Evolutionary conservation across 2,888 invertebrate genomes (phyloP), one percentile per base, ranked within the genome.

Genomic region (Cyclophora albipunctata): DNA sequence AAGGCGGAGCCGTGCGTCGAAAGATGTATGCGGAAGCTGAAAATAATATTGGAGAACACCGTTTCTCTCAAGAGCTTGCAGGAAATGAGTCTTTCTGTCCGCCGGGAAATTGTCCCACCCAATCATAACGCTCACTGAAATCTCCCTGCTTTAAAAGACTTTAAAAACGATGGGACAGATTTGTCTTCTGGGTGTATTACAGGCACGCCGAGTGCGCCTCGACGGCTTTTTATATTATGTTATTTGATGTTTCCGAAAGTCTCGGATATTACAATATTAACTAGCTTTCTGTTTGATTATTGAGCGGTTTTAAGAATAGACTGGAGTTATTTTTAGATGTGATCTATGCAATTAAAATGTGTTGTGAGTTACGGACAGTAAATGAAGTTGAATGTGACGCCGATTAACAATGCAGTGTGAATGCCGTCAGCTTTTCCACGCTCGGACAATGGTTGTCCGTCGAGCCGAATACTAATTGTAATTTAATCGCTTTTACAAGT

Each of bases 51-150:
- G 76, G 71, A 79, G 71, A 66, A 73, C 71, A 73, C 73, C 73
- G 72, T 71, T 74, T 65, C 70, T 67, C 73, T 74, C 71, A 70
- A 67, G 75, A 73, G 71, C 73, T 73, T 64, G 58, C 78, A 83
- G 87, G 87, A 88, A 88, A 88, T 86, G 84, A 86, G 83, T 71
- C 76, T 76, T 78, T 78, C 81, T 79, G 82, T 74, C 84, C 82
- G 75, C 63, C 81, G 86, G 86, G 86, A 86, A 85, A 86, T 85
- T 83, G 84, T 81, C 80, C 81, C 78, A 78, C 73, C 78, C 77
- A 81, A 85, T 84, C 84, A 84, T 84, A 83, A 80, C 79, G 77
- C 75, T 78, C 75, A 78, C 74, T 76, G 71, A 69, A 79, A 83
- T 78, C 78, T 76, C 72, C 71, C 74, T 71, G 71, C 76, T 81